Conservation (phyloP, 2,888 invertebrate species). For the Tipula vernalis region DNA sequence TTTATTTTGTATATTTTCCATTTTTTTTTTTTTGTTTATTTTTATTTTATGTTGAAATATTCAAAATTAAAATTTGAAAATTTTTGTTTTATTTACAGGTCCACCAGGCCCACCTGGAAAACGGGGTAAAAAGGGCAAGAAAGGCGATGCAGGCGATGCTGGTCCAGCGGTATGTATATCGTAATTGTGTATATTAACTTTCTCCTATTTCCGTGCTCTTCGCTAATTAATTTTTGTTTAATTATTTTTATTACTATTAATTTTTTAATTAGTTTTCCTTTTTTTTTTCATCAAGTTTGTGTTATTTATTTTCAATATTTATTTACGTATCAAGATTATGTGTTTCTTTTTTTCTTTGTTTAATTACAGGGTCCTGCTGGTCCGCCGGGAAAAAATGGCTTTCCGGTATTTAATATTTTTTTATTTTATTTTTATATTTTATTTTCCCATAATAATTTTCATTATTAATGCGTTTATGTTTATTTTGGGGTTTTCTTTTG, state of each 20-base stretch:
- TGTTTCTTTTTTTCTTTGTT: slow-evolving; percentile 23
- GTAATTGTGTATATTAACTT: neutral
- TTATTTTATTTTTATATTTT: slow-evolving; percentile 22
- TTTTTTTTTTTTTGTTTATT: no score
- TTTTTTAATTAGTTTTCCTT: neutral
- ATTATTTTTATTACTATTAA: neutral
- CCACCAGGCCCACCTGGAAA: slow-evolving; percentile 78
- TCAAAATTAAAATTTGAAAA: neutral
- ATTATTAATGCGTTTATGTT: slow-evolving; percentile 23
- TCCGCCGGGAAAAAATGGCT: slow-evolving; percentile 76
- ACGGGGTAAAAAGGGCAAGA: slow-evolving; percentile 79
- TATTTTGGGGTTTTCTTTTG: slow-evolving; percentile 12
- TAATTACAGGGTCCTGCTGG: slow-evolving; percentile 61
- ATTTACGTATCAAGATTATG: neutral
- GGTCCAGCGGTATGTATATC: slow-evolving; percentile 62
- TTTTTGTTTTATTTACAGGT: slow-evolving; percentile 42
- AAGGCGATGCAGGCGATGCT: slow-evolving; percentile 71
- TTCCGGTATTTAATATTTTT: slow-evolving; percentile 65
- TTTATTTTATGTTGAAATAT: no score
- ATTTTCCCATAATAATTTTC: slow-evolving; percentile 22
- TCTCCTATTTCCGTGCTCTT: neutral
- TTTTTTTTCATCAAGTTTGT: neutral
- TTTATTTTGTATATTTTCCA: no score
- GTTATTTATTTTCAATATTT: neutral
- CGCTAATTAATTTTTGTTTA: neutral